Evolutionary conservation across 2,113 vertebrate genomes (phyloP), one percentile per base, ranked within the genome.

Genomic region (Romanogobio albipinnatus): DNA sequence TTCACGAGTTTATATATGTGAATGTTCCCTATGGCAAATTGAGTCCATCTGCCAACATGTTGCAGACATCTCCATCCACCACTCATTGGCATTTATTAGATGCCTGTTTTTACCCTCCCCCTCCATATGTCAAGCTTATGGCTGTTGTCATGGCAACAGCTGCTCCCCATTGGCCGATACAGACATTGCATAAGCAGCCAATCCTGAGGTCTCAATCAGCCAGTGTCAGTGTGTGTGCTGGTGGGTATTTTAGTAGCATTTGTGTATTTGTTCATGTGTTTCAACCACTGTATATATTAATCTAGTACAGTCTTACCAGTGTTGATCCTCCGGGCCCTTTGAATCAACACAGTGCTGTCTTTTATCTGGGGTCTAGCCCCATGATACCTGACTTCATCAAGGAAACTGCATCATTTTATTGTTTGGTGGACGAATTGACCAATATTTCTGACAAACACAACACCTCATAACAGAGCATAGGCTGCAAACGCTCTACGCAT

Each of bases 141-240:
- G 45, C 87, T 88, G 85, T 88, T 82, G 85, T 86, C 78, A 88
- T 88, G 22, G 87, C 51, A 88, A 88, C 87, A 88, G 71, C 36
- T 58, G 78, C 47, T 33, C 56, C 73, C 84, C 45, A 84, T 86
- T 88, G 85, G 87, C 58, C 82, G 73, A 84, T 79, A 64, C 24
- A 45, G 36, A 81, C 19, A 81, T 86, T 86, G 78, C 85, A 78
- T 36, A 74, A 81, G 53, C 84, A 74, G 71, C 73, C 74, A 78
- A 86, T 78, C 9, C 73, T 78, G 24, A 71, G 51, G 68, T 51
- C 47, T 53, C 9, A 45, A 76, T 86, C 80, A 61, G 77, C 33
- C 64, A 80, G 84, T 70, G 84, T 76, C 77, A 74, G 66, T 62
- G 39, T 19, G 47, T 61, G 66, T 45, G 70, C 39, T 80, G 11